Percentiles rank a stretch among this genome's conserved stretches.
phyloP scores from a whole-genome alignment of 2,113 vertebrate genomes.

The Entelurus aequoreus region DNA sequence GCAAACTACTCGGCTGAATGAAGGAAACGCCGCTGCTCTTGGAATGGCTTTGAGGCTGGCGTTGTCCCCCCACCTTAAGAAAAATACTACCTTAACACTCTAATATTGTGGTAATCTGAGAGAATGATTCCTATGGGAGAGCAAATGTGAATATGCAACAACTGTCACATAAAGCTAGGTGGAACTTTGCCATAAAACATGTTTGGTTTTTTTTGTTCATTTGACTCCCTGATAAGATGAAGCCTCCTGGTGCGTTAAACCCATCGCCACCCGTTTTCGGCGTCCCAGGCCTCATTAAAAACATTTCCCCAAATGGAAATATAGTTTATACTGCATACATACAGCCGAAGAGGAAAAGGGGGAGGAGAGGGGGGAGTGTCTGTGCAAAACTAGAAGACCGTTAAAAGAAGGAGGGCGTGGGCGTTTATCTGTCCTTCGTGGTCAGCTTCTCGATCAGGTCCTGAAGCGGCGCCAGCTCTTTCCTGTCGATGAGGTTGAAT shows the following conservation, averaged over 20 bases:
- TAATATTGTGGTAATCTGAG: too few relatives aligned
- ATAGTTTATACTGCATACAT: conserved; percentile 66
- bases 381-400: conserved; percentile 66
- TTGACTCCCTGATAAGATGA: conserved; percentile 8
- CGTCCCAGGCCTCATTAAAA: conserved; percentile 53
- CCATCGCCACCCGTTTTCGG: conserved; percentile 45
- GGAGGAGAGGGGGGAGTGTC: conserved; percentile 42
- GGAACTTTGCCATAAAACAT: neutral
- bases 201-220: neutral
- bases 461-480: conserved; percentile 93
- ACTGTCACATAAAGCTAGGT: neutral
- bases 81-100: neutral
- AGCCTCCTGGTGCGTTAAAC: conserved; percentile 54
- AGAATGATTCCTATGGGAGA: too few relatives aligned
- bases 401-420: conserved; percentile 38
- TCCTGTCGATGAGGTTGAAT: conserved; percentile 92
- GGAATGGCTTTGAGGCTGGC: conserved; percentile 10
- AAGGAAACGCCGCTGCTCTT: conserved; percentile 1
- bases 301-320: conserved; percentile 64
- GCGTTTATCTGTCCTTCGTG: conserved; percentile 91
- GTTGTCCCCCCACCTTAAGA: neutral
- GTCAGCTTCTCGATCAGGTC: conserved; percentile 95
- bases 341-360: conserved; percentile 59
- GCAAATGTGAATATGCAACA: neutral
- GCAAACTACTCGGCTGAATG: conserved; percentile 1